Evolutionary conservation across 1,140 invertebrate species (phyloP), one percentile per base, ranked within the genome.

Genomic region (Bombus fervidus): DNA sequence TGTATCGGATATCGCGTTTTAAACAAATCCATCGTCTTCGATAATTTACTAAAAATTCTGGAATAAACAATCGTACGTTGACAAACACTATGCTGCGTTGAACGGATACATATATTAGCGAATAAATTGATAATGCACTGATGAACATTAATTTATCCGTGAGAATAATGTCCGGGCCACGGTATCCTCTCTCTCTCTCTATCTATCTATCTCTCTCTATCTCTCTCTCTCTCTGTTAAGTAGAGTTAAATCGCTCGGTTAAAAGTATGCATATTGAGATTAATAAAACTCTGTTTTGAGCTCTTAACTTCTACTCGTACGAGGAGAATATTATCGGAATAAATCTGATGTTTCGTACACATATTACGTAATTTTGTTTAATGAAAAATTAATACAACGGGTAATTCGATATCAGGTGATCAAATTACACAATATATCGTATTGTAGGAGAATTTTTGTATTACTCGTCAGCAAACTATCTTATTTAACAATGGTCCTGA

Each of bases 101-200:
- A 53, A 10, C 64, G 9, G n/a, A 53, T 41, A 69, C 31, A 22
- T 18, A 34, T n/a, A 69, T 53, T 22, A 69, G 2, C 2, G 22
- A 31, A 53, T 69, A 69, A 80, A 37, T 69, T 31, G 64, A 80
- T n/a, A 37, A 8, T 25, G 12, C 22, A 10, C 34, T 1, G 41
- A 31, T 25, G 66, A 79, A 79, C 41, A 22, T 37, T 53, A 69
- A 69, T 80, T 69, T 53, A 43, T 43, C 13, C 59, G 57, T 41
- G 37, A 77, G 31, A 39, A 41, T 77, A 77, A 77, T 43, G 28
- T 15, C 13, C 25, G 8, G 3, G 1, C 3, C 12, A 28, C 3
- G 3, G 13, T 39, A 10, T 62, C 9, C 3, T 15, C 25, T 43
- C 0, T 43, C 13, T 43, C 13, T 15, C 41, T 2, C 41, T 12